Base-by-base conservation (phyloP, 2,888 invertebrate genomes). In the Drosophila phalerata region DNA sequence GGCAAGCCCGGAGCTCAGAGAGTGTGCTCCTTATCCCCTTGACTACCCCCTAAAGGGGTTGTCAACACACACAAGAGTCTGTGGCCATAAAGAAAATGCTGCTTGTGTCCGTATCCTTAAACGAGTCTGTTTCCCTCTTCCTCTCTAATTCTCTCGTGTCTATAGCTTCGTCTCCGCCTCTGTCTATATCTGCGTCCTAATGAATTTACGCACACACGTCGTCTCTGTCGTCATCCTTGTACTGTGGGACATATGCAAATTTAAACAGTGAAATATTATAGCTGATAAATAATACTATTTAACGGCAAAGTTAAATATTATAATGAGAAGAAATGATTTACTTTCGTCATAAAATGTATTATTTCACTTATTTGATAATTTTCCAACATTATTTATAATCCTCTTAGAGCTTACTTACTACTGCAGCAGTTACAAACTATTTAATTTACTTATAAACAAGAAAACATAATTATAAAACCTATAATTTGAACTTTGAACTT, bases 191-290 rank as follows among this genome's bases (percentile, higher is more conserved):
- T 55, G 66, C 56, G 77, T 87, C 85, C 77, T 83, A 83, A 83
- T 83, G 83, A 83, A 83, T 83, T 87, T 85, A 82, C 82, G 73
- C 81, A 82, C 85, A 87, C 79, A 81, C 87, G 68, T 77, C 81
- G 56, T 72, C 58, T 58, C 47, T 70, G 66, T 73, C 70, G 76
- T 76, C 79, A 57, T 47, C 32, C 25, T 22, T 17, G 68, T 57
- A 77, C 77, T 22, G 55, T 77, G 74, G 62, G 0, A 9, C 11
- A 1, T 8, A 4, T 52, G 22, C 15, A 22, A 22, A 11, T 11
- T 15, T 1, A 32, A 8, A 5, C 5, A 15, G 28, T 15, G 5
- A 45, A 28, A 28, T 43, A 22, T 22, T 19, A 4, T 13, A 22
- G 22, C 13, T 49, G 3, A n/a, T 11, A 47, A 47, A n/a, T n/a